A percentile compares a stretch with the other conserved stretches of the same genome.
These are phyloP conservation scores for Alexandromys fortis DNA, from an alignment of 2,113 vertebrate species.

Conservation along the genomic window DNA sequence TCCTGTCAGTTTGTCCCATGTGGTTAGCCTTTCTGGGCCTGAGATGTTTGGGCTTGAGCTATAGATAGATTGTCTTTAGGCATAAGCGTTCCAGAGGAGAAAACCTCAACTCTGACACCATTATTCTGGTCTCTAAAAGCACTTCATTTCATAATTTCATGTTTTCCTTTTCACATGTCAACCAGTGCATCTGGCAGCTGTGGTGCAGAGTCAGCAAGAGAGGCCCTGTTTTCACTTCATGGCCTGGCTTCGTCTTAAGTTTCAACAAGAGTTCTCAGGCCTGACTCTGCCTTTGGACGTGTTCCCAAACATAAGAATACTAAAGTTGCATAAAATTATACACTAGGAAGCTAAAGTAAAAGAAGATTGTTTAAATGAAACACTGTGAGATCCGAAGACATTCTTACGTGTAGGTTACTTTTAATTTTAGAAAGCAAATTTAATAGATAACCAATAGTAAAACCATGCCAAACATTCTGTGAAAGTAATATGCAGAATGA, in stretches of 20 bases:
- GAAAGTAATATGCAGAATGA: neutral
- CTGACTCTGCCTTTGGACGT: constrained; percentile 21
- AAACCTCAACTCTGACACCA: constrained; percentile 18
- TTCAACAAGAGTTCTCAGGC: neutral
- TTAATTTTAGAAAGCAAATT: neutral
- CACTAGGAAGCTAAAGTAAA: neutral
- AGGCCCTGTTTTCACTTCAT: neutral
- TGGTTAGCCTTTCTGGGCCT: neutral
- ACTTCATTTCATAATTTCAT: constrained; percentile 58
- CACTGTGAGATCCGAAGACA: neutral
- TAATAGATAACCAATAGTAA: neutral
- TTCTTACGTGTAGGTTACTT: neutral
- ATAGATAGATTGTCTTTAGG: neutral
- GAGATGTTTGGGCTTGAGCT: neutral
- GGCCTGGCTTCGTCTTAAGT: constrained; percentile 32
- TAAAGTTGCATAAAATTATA: neutral
- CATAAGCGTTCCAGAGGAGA: neutral
- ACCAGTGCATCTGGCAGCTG: constrained; percentile 70
- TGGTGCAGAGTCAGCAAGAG: constrained; percentile 78
- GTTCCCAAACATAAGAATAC: constrained; percentile 39
- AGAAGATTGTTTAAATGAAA: constrained; percentile 25
- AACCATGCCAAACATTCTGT: neutral
- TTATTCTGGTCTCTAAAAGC: constrained; percentile 20
- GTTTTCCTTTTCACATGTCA: constrained; percentile 62
- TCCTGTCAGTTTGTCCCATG: neutral